These are phyloP conservation scores for Synanthedon vespiformis DNA, from an alignment of 2,888 invertebrate genomes.

Conservation along the genomic window DNA sequence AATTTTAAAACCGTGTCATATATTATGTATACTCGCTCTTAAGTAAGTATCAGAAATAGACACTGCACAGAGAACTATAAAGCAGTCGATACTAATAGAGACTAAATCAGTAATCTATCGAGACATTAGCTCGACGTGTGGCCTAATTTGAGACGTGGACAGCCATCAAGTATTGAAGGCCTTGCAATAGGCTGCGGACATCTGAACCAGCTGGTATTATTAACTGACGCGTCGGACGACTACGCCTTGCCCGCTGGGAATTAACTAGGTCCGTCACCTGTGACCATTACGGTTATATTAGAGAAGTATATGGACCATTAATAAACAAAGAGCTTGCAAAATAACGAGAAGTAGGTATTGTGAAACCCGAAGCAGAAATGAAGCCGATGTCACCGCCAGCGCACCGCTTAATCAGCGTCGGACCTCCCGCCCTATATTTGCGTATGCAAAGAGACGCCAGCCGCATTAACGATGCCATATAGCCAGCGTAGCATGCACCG, in stretches of 20 bases:
- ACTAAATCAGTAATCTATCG: constrained; percentile 7
- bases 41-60: too few relatives aligned
- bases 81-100: neutral
- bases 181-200: constrained; percentile 21
- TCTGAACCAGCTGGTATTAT: constrained; percentile 17
- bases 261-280: constrained; percentile 6
- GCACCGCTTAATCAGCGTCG: constrained; percentile 67
- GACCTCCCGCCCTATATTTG: constrained; percentile 68
- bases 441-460: constrained; percentile 70
- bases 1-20: too few relatives aligned
- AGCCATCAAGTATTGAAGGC: constrained; percentile 52
- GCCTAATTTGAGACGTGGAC: constrained; percentile 42
- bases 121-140: constrained; percentile 16
- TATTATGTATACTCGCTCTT: too few relatives aligned
- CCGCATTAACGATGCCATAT: constrained; percentile 71
- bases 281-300: neutral
- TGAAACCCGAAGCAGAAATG: constrained; percentile 31
- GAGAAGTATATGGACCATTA: too few relatives aligned
- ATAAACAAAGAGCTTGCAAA: constrained; percentile 1
- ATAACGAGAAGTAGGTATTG: neutral
- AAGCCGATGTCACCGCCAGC: constrained; percentile 45
- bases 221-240: constrained; percentile 8
- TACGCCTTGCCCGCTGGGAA: constrained; percentile 11
- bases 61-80: too few relatives aligned
- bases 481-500: constrained; percentile 68